Conservation (phyloP, 2,113 vertebrate species). For the Chloropsis cyanopogon region DNA sequence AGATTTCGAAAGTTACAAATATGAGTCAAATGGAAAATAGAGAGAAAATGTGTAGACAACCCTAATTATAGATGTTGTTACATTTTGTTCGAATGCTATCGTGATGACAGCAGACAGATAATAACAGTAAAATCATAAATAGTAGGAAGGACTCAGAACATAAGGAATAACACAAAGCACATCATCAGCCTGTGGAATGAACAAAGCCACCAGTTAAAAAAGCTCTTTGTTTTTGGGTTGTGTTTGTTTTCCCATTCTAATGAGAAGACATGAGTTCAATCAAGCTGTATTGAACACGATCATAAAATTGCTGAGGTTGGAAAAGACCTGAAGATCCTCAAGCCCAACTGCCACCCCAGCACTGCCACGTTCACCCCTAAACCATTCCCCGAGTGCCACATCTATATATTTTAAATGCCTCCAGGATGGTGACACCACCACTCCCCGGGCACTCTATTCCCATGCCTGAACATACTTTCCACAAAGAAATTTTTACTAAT, state of each 20-base stretch:
- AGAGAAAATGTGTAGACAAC: slow-evolving; percentile 1
- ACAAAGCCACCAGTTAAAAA: slow-evolving; percentile 5
- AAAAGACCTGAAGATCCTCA: neutral
- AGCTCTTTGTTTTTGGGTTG: neutral
- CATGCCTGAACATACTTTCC: neutral
- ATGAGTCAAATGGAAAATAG: neutral
- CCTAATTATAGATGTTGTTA: slow-evolving; percentile 15
- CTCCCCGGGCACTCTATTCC: neutral
- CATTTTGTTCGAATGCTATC: neutral
- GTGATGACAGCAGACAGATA: slow-evolving; percentile 27
- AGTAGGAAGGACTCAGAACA: neutral
- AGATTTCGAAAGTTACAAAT: slow-evolving; percentile 1
- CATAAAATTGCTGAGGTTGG: neutral
- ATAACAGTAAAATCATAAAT: slow-evolving; percentile 52
- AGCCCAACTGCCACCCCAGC: neutral
- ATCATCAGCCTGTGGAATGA: slow-evolving; percentile 21
- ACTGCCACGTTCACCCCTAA: neutral
- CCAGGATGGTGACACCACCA: neutral
- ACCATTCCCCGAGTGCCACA: neutral
- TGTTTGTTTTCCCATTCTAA: slow-evolving; percentile 20
- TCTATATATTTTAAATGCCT: neutral
- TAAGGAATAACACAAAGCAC: slow-evolving; percentile 30
- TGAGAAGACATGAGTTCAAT: neutral
- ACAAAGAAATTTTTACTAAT: neutral
- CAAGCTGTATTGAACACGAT: slow-evolving; percentile 38